Evolutionary conservation across 2,888 invertebrate genomes (phyloP).

Genomic region (Lycophotia porphyrea): DNA sequence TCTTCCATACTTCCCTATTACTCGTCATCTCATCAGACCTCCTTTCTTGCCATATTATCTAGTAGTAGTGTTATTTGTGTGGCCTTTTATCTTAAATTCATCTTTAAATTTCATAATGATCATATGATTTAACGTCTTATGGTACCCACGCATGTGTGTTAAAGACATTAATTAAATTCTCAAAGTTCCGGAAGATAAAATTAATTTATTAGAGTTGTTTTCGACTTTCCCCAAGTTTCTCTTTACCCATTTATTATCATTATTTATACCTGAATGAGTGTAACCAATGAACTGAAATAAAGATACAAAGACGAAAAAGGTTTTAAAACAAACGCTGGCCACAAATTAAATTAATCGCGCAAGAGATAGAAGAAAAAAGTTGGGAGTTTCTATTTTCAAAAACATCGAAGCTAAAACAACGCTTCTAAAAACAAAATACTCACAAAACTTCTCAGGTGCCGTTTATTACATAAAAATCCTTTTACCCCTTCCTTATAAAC

Average conservation of each 20-base stretch:
- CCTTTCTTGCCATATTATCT: background rate
- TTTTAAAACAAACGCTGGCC: constrained; percentile 13
- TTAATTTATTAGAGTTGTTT: constrained; percentile 46
- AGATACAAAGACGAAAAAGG: constrained; percentile 24
- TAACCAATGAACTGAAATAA: constrained; percentile 44
- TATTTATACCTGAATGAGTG: constrained; percentile 37
- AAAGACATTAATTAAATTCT: constrained; percentile 24
- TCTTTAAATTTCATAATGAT: background rate
- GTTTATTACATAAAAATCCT: background rate
- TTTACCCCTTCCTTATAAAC: constrained; percentile 9
- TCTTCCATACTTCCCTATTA: too few relatives aligned
- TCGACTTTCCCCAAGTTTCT: constrained; percentile 43
- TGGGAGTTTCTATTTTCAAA: constrained; percentile 12
- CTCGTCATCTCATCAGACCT: too few relatives aligned
- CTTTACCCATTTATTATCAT: constrained; percentile 41
- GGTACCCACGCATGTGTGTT: constrained; percentile 10
- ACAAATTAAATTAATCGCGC: constrained; percentile 1
- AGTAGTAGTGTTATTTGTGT: background rate
- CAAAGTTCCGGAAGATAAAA: constrained; percentile 22
- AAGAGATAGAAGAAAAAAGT: background rate
- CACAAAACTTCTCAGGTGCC: background rate
- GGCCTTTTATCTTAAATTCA: background rate
- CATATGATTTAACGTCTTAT: background rate
- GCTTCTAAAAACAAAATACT: constrained; percentile 19
- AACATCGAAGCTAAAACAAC: background rate